phyloP scores from a whole-genome alignment of 1,140 invertebrate genomes.

The Pseudomyrmex flavicornis region DNA sequence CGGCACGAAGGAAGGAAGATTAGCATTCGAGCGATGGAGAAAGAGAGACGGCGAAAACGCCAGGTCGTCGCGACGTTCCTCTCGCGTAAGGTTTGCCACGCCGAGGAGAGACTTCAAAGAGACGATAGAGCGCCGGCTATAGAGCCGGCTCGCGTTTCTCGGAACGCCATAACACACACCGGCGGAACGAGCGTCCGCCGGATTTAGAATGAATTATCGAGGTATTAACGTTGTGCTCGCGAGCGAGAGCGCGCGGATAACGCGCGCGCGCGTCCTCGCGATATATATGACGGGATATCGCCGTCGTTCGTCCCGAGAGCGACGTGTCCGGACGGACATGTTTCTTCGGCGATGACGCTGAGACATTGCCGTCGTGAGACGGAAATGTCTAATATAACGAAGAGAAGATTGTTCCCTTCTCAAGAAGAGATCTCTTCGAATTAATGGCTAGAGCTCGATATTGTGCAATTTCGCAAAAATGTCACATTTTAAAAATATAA shows the following conservation, averaged over 20 bases:
- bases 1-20: neutral
- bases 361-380: neutral
- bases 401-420: neutral
- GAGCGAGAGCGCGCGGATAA: slow-evolving; percentile 33
- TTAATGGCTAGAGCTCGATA: too few species aligned
- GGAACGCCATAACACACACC: slow-evolving; percentile 67
- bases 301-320: neutral
- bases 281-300: slow-evolving; percentile 52
- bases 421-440: neutral
- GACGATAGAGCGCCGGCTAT: slow-evolving; percentile 25
- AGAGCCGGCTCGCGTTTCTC: slow-evolving; percentile 65
- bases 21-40: neutral
- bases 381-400: neutral
- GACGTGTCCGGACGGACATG: neutral
- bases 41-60: slow-evolving; percentile 3
- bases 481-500: neutral
- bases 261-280: slow-evolving; percentile 19
- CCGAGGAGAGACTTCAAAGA: slow-evolving; percentile 64
- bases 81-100: slow-evolving; percentile 37
- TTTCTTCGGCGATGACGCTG: neutral
- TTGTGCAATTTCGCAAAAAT: neutral
- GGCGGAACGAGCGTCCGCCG: slow-evolving; percentile 63
- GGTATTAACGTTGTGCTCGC: slow-evolving; percentile 68
- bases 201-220: slow-evolving; percentile 79
- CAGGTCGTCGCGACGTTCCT: slow-evolving; percentile 20